phyloP scores from a whole-genome alignment of 2,888 invertebrate species.

The Caenorhabditis virilis region DNA sequence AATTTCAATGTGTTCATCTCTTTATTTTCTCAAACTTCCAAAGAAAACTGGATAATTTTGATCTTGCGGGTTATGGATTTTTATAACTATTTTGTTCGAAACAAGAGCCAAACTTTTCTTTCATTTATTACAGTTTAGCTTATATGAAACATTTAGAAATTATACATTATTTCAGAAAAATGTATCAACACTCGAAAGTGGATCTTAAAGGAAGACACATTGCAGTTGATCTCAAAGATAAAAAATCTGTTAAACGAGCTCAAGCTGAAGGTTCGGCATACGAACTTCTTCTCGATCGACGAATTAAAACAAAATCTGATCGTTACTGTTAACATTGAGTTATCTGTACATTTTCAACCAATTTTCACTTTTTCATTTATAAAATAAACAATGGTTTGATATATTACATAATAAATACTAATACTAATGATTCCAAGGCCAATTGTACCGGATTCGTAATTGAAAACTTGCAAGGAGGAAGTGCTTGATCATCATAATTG shows the following conservation, averaged over 20 bases:
- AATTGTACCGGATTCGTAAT: background rate
- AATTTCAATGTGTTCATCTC: too few relatives aligned
- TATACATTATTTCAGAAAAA: constrained; percentile 80
- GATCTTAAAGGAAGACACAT: constrained; percentile 84
- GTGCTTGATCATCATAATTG: too few relatives aligned
- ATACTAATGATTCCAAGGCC: background rate
- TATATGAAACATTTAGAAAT: too few relatives aligned
- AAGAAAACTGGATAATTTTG: too few relatives aligned
- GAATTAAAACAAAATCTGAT: constrained; percentile 94
- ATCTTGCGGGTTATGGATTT: too few relatives aligned
- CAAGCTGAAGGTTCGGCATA: constrained; percentile 79
- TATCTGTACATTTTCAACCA: too few relatives aligned
- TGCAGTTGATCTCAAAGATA: constrained; percentile 78
- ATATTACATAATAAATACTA: background rate
- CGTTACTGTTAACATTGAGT: constrained; percentile 75
- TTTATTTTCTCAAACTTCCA: too few relatives aligned
- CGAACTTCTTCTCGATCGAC: constrained; percentile 83
- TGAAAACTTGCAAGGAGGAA: background rate
- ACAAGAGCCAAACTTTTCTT: too few relatives aligned
- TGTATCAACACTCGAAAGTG: constrained; percentile 88
- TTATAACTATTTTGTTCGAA: too few relatives aligned
- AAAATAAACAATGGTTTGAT: background rate
- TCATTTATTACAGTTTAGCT: too few relatives aligned
- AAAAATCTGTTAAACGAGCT: constrained; percentile 62
- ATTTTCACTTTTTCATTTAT: constrained; percentile 1